Conservation (phyloP, 2,888 invertebrate species). For the Campoplex capitator region DNA sequence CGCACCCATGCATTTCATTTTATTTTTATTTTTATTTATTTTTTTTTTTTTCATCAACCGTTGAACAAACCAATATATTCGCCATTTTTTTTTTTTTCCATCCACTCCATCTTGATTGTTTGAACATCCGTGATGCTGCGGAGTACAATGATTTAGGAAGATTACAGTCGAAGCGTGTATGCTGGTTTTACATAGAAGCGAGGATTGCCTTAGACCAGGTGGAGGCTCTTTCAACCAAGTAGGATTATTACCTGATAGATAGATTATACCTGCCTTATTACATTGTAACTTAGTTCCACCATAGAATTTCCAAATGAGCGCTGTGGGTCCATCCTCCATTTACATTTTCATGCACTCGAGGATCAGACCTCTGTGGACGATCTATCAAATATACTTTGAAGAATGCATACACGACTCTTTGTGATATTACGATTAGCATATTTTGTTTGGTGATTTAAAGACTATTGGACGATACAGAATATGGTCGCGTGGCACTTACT, state of each 20-base stretch:
- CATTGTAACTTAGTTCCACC: slow-evolving; percentile 39
- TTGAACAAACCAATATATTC: slow-evolving; percentile 7
- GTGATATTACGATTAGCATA: slow-evolving; percentile 56
- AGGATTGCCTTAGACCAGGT: neutral
- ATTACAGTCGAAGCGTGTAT: neutral
- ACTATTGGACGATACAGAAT: slow-evolving; percentile 50
- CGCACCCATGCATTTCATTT: slow-evolving; percentile 38
- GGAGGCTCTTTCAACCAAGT: neutral
- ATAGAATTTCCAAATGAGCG: neutral
- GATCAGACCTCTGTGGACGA: slow-evolving; percentile 18
- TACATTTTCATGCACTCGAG: slow-evolving; percentile 44
- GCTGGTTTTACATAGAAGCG: neutral
- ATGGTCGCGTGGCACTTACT: slow-evolving; percentile 57
- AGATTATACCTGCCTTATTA: slow-evolving; percentile 24
- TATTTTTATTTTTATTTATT: neutral
- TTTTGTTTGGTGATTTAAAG: slow-evolving; percentile 40
- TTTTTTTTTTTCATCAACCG: neutral
- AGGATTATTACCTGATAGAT: slow-evolving; percentile 18
- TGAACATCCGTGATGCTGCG: slow-evolving; percentile 25
- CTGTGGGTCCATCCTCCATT: slow-evolving; percentile 32
- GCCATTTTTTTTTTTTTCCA: neutral
- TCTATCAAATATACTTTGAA: slow-evolving; percentile 17
- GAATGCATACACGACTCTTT: neutral
- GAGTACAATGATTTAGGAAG: neutral
- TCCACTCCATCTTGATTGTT: slow-evolving; percentile 37